Conservation (phyloP, 2,113 vertebrate species). For the Lethenteron reissneri region DNA sequence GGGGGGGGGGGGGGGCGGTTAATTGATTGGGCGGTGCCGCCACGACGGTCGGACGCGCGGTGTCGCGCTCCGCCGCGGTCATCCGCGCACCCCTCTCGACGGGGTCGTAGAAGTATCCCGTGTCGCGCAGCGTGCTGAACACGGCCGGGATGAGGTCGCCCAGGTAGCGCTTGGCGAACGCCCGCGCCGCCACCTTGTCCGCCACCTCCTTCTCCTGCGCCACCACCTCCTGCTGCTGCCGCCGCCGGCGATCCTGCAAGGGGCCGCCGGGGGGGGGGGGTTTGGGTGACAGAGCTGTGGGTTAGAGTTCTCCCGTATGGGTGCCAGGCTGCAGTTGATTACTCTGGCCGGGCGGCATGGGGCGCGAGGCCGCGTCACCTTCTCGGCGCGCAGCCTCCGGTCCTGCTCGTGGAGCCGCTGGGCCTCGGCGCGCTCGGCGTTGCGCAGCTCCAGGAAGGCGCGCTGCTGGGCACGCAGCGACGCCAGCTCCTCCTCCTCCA, state of each 20-base stretch:
- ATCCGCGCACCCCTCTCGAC: slow-evolving; percentile 40
- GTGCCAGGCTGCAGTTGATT: too few relatives aligned
- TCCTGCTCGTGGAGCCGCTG: slow-evolving; percentile 63
- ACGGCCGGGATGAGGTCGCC: slow-evolving; percentile 47
- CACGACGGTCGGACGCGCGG: too few relatives aligned
- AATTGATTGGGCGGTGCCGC: too few relatives aligned
- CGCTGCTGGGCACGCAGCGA: slow-evolving; percentile 29
- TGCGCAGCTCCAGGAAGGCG: slow-evolving; percentile 32
- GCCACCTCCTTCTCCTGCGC: slow-evolving; percentile 31
- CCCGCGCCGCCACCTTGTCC: slow-evolving; percentile 51
- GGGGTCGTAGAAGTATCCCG: slow-evolving; percentile 65
- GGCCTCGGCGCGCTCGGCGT: slow-evolving; percentile 45
- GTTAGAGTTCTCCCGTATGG: too few relatives aligned
- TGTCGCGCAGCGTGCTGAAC: slow-evolving; percentile 34
- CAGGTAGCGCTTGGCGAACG: slow-evolving; percentile 42
- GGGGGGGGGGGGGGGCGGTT: too few relatives aligned
- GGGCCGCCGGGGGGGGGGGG: not conserved
- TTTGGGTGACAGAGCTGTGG: too few relatives aligned
- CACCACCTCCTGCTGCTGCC: slow-evolving; percentile 32
- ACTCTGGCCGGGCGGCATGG: too few relatives aligned
- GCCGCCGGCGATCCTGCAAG: slow-evolving; percentile 37
- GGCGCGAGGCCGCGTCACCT: slow-evolving; percentile 20
- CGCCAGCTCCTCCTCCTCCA: slow-evolving; percentile 78
- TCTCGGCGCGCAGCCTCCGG: slow-evolving; percentile 38
- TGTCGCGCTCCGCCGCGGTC: too few relatives aligned